Evolutionary conservation across 2,113 vertebrate species (phyloP).

Genomic region (Hypocryptadius cinnamomeus): DNA sequence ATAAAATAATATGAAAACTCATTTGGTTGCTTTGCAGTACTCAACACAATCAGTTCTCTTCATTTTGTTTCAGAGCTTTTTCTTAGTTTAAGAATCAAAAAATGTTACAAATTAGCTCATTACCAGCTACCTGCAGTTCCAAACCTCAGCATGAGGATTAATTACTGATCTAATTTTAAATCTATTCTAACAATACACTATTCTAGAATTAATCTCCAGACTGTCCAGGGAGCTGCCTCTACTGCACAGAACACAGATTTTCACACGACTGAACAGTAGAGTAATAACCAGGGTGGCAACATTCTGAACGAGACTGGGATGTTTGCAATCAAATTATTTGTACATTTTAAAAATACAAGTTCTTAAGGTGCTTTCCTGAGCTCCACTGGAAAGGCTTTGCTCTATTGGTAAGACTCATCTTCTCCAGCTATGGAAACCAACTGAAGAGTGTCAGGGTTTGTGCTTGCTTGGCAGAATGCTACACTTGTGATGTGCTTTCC

Average conservation of each 20-base stretch:
- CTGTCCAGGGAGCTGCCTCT: background rate
- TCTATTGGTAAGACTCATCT: background rate
- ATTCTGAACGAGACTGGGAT: background rate
- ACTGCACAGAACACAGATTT: background rate
- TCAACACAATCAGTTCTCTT: background rate
- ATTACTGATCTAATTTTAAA: background rate
- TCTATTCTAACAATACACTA: background rate
- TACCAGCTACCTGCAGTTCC: background rate
- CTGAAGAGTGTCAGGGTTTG: background rate
- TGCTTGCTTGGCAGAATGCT: background rate
- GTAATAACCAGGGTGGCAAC: background rate
- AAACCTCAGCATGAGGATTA: background rate
- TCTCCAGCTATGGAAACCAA: background rate
- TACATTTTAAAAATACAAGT: background rate
- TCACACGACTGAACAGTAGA: rapidly evolving
- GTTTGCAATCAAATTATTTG: background rate
- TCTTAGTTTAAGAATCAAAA: background rate
- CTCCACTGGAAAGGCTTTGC: background rate
- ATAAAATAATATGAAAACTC: background rate
- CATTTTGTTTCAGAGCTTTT: background rate
- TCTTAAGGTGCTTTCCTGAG: background rate
- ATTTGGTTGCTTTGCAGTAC: background rate
- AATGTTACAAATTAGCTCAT: background rate
- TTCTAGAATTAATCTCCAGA: background rate
- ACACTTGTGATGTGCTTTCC: background rate